These are phyloP conservation scores for Helicoverpa assulta DNA, from an alignment of 2,888 invertebrate genomes.

Conservation along the genomic window DNA sequence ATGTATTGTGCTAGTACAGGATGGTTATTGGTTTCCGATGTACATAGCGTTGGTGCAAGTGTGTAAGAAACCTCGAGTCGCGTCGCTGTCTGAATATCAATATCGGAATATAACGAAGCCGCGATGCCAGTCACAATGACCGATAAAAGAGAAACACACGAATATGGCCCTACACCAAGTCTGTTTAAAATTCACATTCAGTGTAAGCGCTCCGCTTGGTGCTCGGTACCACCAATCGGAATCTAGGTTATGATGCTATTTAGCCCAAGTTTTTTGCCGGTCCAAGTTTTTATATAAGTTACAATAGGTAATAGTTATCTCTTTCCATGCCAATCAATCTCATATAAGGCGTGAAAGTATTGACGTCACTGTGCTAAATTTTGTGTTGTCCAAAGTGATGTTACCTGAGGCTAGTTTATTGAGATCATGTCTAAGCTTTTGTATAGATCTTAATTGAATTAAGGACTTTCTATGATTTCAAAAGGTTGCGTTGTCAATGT, in stretches of 20 bases:
- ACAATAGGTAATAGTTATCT: conserved; percentile 83
- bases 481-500: conserved; percentile 20
- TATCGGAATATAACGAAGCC: conserved; percentile 83
- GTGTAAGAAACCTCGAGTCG: conserved; percentile 81
- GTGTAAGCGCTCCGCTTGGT: conserved; percentile 74
- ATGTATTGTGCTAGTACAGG: conserved; percentile 60
- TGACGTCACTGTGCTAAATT: conserved; percentile 85
- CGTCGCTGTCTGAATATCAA: conserved; percentile 87
- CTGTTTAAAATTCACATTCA: conserved; percentile 88
- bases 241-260: conserved; percentile 90
- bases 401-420: conserved; percentile 72
- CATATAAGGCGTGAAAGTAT: conserved; percentile 88
- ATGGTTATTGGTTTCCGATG: conserved; percentile 79
- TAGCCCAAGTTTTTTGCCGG: conserved; percentile 85
- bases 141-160: conserved; percentile 87
- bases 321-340: conserved; percentile 87
- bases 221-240: conserved; percentile 81
- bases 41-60: conserved; percentile 76
- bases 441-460: conserved; percentile 42
- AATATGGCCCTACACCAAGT: conserved; percentile 85
- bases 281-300: conserved; percentile 85
- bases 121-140: conserved; percentile 84
- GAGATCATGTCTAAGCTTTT: conserved; percentile 71
- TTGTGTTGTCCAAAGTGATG: conserved; percentile 72
- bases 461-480: conserved; percentile 19